phyloP scores from a whole-genome alignment of 2,888 invertebrate genomes.

The Tryphoninae sp. region DNA sequence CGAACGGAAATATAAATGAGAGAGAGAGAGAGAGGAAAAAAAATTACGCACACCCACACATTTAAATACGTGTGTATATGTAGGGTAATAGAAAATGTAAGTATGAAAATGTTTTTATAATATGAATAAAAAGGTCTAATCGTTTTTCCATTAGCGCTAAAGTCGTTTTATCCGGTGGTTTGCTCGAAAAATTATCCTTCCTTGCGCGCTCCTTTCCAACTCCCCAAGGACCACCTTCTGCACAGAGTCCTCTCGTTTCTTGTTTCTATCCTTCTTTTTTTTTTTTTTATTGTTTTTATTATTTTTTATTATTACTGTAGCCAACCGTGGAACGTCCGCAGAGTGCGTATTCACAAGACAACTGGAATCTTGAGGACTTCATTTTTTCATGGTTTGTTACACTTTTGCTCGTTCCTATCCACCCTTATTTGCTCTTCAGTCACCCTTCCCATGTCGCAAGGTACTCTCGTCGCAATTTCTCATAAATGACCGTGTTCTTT shows the following conservation, averaged over 20 bases:
- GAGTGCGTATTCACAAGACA: background rate
- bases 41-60: conserved; percentile 18
- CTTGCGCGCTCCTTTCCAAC: conserved; percentile 20
- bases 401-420: conserved; percentile 8
- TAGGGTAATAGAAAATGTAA: conserved; percentile 33
- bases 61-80: background rate
- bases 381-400: conserved; percentile 47
- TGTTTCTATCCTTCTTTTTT: conserved; percentile 6
- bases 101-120: conserved; percentile 45
- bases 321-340: conserved; percentile 10
- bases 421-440: conserved; percentile 8
- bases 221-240: conserved; percentile 9
- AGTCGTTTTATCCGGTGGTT: conserved; percentile 43
- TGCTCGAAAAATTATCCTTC: conserved; percentile 35
- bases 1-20: conserved; percentile 27
- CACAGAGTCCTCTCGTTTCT: background rate
- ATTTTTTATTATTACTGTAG: conserved; percentile 10
- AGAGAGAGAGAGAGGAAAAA: conserved; percentile 12
- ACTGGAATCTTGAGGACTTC: conserved; percentile 46
- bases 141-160: conserved; percentile 57
- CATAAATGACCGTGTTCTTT: conserved; percentile 29
- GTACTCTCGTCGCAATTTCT: conserved; percentile 43
- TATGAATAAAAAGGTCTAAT: conserved; percentile 53
- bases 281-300: background rate
- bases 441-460: background rate